These are phyloP conservation scores for Physocephala rufipes DNA, from an alignment of 2,888 invertebrate genomes.

Conservation along the genomic window DNA sequence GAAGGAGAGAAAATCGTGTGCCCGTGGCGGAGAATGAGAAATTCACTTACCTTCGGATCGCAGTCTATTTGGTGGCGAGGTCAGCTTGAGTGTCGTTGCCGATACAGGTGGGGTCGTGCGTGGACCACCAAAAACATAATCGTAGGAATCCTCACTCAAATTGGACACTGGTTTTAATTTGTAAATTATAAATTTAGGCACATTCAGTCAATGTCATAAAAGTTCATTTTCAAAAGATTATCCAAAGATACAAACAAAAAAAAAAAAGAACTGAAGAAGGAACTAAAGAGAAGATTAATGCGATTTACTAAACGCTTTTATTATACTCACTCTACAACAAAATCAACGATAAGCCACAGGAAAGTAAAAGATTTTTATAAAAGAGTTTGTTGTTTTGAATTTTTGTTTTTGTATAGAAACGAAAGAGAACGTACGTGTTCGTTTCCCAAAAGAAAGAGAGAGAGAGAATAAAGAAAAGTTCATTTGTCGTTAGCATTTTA, in stretches of 20 bases:
- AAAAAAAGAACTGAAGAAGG: constrained; percentile 13
- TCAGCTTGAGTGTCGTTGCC: constrained; percentile 66
- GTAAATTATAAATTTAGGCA: constrained; percentile 30
- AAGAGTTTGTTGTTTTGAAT: constrained; percentile 33
- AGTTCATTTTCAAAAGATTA: constrained; percentile 16
- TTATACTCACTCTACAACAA: constrained; percentile 60
- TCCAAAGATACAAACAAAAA: constrained; percentile 14
- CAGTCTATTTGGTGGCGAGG: constrained; percentile 66
- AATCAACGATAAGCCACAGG: constrained; percentile 61
- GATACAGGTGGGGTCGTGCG: constrained; percentile 65
- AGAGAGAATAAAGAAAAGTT: constrained; percentile 47
- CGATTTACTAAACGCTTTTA: constrained; percentile 15
- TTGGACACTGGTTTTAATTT: constrained; percentile 65
- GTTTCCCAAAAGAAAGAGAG: constrained; percentile 39
- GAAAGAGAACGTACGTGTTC: constrained; percentile 36
- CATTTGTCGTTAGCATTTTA: constrained; percentile 53
- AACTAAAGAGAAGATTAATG: constrained; percentile 36
- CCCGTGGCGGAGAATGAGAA: neutral
- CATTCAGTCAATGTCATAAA: constrained; percentile 30
- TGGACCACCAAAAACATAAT: constrained; percentile 68
- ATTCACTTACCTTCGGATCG: constrained; percentile 65
- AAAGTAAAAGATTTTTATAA: constrained; percentile 47
- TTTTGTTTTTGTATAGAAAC: constrained; percentile 36
- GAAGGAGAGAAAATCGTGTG: neutral
- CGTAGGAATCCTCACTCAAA: constrained; percentile 67